Conservation (phyloP, 2,888 invertebrate species). For the Drosophila quinaria region DNA sequence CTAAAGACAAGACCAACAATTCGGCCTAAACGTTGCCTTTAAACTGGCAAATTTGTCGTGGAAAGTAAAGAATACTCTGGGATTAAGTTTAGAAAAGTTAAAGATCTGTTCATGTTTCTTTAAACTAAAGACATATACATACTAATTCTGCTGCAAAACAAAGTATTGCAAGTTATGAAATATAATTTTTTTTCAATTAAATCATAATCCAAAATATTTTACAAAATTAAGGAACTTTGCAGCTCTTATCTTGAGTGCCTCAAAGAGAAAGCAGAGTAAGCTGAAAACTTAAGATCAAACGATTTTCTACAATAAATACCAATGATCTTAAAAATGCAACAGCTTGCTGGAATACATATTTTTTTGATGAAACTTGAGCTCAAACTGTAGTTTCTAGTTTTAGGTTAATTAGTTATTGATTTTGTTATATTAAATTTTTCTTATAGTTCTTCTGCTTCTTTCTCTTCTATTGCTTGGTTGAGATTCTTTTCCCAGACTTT, state of each 20-base stretch:
- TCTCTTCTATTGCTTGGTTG: background rate
- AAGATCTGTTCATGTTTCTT: background rate
- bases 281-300: too few species aligned
- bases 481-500: constrained; percentile 12
- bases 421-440: background rate
- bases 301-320: too few species aligned
- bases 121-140: too few species aligned
- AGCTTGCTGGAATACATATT: background rate
- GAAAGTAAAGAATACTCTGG: background rate
- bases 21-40: background rate
- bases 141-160: too few species aligned
- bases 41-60: background rate
- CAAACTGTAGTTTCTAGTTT: background rate
- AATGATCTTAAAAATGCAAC: background rate
- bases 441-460: background rate
- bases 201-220: too few species aligned
- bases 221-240: too few species aligned
- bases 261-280: too few species aligned
- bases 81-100: too few species aligned
- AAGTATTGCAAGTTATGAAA: too few species aligned
- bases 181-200: too few species aligned
- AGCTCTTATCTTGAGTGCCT: too few species aligned
- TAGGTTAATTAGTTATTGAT: background rate
- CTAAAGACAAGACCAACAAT: constrained; percentile 2
- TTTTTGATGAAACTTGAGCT: background rate